Percentiles rank a stretch among this genome's conserved stretches.
Conservation (phyloP, 2,888 invertebrate species). For the Smittia sp. region DNA sequence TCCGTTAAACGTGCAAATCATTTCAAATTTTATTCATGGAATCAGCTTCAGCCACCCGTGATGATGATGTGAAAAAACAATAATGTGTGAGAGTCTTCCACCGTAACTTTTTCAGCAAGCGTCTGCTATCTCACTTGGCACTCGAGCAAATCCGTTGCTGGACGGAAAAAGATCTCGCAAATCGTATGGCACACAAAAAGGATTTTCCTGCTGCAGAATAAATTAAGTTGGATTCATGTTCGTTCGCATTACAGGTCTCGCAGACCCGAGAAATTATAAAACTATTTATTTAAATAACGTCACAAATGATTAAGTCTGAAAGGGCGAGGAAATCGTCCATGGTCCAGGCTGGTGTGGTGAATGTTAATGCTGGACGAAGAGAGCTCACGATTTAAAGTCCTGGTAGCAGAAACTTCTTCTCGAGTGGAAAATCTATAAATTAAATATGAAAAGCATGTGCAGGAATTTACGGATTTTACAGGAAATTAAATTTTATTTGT, state of each 20-base stretch:
- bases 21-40: conserved; percentile 34
- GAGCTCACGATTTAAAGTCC: background rate
- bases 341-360: conserved; percentile 28
- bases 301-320: conserved; percentile 39
- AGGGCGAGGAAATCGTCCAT: conserved; percentile 32
- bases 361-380: conserved; percentile 22
- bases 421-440: conserved; percentile 39
- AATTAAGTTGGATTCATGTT: conserved; percentile 29
- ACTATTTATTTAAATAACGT: conserved; percentile 40
- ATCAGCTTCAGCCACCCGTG: conserved; percentile 2
- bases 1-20: conserved; percentile 34
- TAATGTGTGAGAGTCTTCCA: conserved; percentile 20
- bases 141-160: conserved; percentile 16
- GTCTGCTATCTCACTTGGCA: conserved; percentile 35
- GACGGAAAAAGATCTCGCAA: background rate
- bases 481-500: conserved; percentile 35
- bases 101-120: conserved; percentile 19
- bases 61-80: conserved; percentile 28
- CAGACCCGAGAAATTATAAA: conserved; percentile 33
- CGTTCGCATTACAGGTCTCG: conserved; percentile 16
- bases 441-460: conserved; percentile 40
- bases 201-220: conserved; percentile 26
- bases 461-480: conserved; percentile 39
- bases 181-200: conserved; percentile 19
- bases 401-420: conserved; percentile 25